Evolutionary conservation across 2,888 invertebrate species (phyloP).

Genomic region (Euspilapteryx auroguttella): DNA sequence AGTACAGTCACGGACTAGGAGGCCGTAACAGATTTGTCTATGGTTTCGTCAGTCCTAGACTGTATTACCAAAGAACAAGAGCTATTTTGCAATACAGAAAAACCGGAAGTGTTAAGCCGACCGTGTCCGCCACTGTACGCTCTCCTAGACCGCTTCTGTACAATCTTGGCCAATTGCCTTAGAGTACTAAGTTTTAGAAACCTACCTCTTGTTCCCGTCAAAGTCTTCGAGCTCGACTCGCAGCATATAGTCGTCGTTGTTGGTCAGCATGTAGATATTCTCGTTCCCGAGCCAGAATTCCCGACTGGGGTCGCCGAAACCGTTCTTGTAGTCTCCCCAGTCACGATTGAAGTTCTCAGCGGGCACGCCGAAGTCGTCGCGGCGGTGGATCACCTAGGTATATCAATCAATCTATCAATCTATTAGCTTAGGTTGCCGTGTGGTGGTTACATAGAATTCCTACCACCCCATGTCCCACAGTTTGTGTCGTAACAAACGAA

Average conservation of each 20-base stretch:
- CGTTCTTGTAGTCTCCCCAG: slow-evolving; percentile 92
- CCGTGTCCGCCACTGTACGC: too few relatives aligned
- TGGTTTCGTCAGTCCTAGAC: too few relatives aligned
- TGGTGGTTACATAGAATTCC: too few relatives aligned
- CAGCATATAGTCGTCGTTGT: slow-evolving; percentile 87
- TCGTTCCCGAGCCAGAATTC: slow-evolving; percentile 94
- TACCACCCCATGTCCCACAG: too few relatives aligned
- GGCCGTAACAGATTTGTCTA: too few relatives aligned
- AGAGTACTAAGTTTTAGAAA: neutral
- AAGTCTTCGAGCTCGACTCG: slow-evolving; percentile 90
- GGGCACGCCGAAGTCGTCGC: slow-evolving; percentile 86
- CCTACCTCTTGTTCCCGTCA: slow-evolving; percentile 86
- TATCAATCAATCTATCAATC: too few relatives aligned
- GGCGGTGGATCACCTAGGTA: slow-evolving; percentile 86
- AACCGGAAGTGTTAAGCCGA: too few relatives aligned
- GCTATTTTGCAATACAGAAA: too few relatives aligned
- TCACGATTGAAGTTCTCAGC: slow-evolving; percentile 90
- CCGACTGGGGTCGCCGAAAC: slow-evolving; percentile 86
- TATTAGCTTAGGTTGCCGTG: too few relatives aligned
- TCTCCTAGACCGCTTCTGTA: neutral
- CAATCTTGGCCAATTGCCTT: neutral
- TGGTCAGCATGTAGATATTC: slow-evolving; percentile 91
- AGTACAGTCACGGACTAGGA: too few relatives aligned
- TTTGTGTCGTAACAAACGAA: too few relatives aligned
- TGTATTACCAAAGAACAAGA: too few relatives aligned